Evolutionary conservation across 2,113 vertebrate species (phyloP).

Genomic region (Symphodus melops): DNA sequence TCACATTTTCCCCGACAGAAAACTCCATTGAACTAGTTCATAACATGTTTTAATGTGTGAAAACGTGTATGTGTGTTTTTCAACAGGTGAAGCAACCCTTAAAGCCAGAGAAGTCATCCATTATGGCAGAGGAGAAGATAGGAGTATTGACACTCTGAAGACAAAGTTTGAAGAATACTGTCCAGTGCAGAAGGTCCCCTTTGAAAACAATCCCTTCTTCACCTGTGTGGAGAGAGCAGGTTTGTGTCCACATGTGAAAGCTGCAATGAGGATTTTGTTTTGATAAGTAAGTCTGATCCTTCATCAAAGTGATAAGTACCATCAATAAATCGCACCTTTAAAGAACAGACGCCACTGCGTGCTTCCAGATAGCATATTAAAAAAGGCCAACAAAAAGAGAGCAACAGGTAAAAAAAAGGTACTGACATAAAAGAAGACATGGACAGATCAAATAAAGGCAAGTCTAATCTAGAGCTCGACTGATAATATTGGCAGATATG

Average conservation of each 20-base stretch:
- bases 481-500: no score
- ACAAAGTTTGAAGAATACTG: conserved; percentile 81
- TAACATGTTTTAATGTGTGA: not conserved
- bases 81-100: conserved; percentile 65
- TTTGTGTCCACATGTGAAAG: conserved; percentile 48
- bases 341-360: no score
- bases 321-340: no score
- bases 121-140: conserved; percentile 67
- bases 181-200: conserved; percentile 51
- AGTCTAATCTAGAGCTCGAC: no score
- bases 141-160: conserved; percentile 66
- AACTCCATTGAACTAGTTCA: not conserved
- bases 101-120: conserved; percentile 70
- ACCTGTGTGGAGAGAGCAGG: conserved; percentile 78
- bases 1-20: not conserved
- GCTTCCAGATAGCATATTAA: no score
- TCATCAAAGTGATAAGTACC: not conserved
- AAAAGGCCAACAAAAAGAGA: no score
- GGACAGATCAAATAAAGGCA: no score
- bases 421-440: no score
- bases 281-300: not conserved
- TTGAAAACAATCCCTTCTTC: conserved; percentile 84
- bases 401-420: no score
- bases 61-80: conserved; percentile 25
- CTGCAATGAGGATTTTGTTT: not conserved